These are phyloP conservation scores for Sebastes matsubarae DNA, from an alignment of 2,797 vertebrate species.

Conservation along the genomic window DNA sequence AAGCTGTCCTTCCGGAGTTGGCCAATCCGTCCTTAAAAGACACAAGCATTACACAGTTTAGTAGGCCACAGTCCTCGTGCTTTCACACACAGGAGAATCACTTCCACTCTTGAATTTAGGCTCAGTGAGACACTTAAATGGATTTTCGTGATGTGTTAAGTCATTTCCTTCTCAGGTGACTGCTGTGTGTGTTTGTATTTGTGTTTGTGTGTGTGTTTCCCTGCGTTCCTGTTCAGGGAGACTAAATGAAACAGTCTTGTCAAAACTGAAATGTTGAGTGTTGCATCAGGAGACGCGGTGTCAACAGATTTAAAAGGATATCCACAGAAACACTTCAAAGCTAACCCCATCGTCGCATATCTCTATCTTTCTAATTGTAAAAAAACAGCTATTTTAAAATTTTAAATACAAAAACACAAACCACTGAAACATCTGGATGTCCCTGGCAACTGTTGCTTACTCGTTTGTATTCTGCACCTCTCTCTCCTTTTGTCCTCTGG, in stretches of 20 bases:
- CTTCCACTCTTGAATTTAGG: conserved; percentile 30
- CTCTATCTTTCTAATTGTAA: background rate
- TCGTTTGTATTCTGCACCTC: conserved; percentile 27
- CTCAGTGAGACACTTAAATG: conserved; percentile 50
- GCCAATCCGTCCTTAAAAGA: conserved; percentile 40
- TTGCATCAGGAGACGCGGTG: conserved; percentile 28
- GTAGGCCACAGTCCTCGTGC: conserved; percentile 20
- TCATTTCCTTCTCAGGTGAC: conserved; percentile 45
- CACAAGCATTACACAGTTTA: conserved; percentile 37
- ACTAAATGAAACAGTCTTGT: conserved; percentile 58
- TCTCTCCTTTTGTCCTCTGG: conserved; percentile 42
- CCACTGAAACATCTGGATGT: conserved; percentile 52
- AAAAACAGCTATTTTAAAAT: background rate
- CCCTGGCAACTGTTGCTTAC: conserved; percentile 13
- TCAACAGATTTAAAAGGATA: conserved; percentile 49
- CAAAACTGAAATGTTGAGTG: conserved; percentile 46
- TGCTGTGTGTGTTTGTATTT: conserved; percentile 1
- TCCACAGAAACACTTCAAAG: conserved; percentile 21
- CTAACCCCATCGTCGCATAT: background rate
- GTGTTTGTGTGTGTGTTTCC: conserved; percentile 3
- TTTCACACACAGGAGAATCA: conserved; percentile 39
- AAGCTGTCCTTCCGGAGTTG: conserved; percentile 36
- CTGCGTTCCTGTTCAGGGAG: conserved; percentile 44
- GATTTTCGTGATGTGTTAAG: conserved; percentile 58
- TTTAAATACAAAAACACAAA: conserved; percentile 11